Evolutionary conservation across 2,113 vertebrate genomes (phyloP).

Genomic region (Odocoileus virginianus): DNA sequence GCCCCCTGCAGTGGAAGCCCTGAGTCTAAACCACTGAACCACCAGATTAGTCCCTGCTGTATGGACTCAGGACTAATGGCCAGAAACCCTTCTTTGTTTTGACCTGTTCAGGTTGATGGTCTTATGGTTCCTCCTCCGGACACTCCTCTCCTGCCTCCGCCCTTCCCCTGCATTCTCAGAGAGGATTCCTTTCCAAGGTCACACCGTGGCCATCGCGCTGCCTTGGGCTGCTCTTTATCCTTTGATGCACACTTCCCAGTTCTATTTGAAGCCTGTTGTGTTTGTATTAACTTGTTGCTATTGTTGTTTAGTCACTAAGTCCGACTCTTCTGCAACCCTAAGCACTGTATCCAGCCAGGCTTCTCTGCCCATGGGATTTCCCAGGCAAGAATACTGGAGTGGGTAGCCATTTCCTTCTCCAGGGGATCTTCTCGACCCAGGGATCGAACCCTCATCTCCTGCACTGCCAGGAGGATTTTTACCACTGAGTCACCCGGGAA

Average conservation of each 20-base stretch:
- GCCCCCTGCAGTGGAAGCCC: rapidly evolving
- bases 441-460: background rate
- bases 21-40: background rate
- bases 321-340: background rate
- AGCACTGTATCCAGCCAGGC: background rate
- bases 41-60: background rate
- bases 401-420: background rate
- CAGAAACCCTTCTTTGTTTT: background rate
- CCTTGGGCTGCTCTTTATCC: background rate
- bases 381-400: background rate
- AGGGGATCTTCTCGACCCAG: background rate
- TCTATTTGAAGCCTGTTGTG: background rate
- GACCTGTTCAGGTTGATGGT: background rate
- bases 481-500: background rate
- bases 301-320: background rate
- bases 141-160: background rate
- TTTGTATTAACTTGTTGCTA: background rate
- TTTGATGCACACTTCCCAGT: background rate
- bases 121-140: background rate
- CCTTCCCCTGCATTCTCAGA: background rate
- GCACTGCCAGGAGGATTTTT: background rate
- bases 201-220: background rate
- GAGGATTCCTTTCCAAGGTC: background rate
- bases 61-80: background rate
- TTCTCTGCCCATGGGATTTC: background rate